Percentiles rank a stretch among this genome's conserved stretches.
Evolutionary conservation across 2,888 invertebrate genomes (phyloP).

Genomic region (Aspidapion aeneum): DNA sequence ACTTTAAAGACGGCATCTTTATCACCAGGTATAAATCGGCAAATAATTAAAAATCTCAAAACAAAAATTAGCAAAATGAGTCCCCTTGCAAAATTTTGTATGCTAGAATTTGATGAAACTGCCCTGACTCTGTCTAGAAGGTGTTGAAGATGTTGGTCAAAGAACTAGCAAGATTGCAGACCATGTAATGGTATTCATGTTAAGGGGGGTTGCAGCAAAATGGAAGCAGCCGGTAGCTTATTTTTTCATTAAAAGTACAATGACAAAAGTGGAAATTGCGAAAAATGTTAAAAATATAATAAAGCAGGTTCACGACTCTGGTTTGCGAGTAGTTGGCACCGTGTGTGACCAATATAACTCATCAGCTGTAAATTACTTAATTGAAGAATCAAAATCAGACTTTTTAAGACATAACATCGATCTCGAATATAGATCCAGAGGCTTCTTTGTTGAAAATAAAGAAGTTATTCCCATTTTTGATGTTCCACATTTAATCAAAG

Average conservation of each 20-base stretch:
- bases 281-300: neutral
- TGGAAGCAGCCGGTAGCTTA: neutral
- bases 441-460: neutral
- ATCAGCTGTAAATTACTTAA: neutral
- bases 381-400: neutral
- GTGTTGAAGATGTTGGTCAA: conserved; percentile 5
- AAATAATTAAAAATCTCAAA: neutral
- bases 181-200: conserved; percentile 4
- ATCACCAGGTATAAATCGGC: neutral
- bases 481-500: conserved; percentile 1
- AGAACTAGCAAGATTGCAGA: neutral
- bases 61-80: neutral
- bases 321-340: neutral
- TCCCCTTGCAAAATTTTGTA: neutral
- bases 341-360: neutral
- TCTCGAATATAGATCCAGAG: neutral
- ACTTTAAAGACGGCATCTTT: neutral
- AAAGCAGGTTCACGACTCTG: neutral
- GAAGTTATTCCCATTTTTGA: conserved; percentile 1
- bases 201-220: neutral
- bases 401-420: neutral
- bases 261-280: neutral
- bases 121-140: neutral
- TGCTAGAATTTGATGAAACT: neutral
- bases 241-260: neutral